Conservation (phyloP, 2,113 vertebrate species). For the Pholis gunnellus region DNA sequence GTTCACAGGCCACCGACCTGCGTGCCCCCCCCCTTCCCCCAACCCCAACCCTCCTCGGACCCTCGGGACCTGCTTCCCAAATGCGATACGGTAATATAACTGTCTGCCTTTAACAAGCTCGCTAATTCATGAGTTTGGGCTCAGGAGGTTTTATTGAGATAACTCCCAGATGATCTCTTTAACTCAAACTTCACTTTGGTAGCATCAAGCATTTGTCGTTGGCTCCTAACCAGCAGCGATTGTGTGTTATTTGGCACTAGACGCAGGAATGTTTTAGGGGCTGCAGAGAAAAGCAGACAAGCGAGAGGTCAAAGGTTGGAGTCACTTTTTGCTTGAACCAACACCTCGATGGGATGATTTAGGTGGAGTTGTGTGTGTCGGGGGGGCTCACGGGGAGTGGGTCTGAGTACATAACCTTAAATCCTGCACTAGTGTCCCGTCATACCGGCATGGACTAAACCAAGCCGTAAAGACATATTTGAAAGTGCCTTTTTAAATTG, state of each 20-base stretch:
- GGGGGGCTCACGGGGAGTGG: not conserved
- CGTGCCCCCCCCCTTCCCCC: rapidly evolving
- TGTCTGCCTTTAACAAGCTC: slow-evolving; percentile 63
- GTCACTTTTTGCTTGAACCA: slow-evolving; percentile 13
- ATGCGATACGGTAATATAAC: slow-evolving; percentile 45
- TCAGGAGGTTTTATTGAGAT: not conserved
- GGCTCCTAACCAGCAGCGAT: not conserved
- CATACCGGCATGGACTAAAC: not conserved
- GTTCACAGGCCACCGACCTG: not conserved
- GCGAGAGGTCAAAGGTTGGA: slow-evolving; percentile 34
- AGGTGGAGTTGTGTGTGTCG: not conserved
- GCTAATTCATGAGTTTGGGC: slow-evolving; percentile 55
- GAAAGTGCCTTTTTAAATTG: not conserved
- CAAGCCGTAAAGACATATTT: not conserved
- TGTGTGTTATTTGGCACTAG: not conserved
- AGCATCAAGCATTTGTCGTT: not conserved
- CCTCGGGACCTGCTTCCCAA: not conserved
- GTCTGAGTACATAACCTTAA: not conserved
- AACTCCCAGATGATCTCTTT: slow-evolving; percentile 23
- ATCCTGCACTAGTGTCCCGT: not conserved
- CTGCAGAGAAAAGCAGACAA: not conserved
- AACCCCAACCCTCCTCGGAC: rapidly evolving
- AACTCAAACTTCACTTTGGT: not conserved
- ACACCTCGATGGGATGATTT: slow-evolving; percentile 1
- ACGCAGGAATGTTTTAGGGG: not conserved